These are phyloP conservation scores for Chiloscyllium punctatum DNA, from an alignment of 2,797 vertebrate species.

Conservation along the genomic window DNA sequence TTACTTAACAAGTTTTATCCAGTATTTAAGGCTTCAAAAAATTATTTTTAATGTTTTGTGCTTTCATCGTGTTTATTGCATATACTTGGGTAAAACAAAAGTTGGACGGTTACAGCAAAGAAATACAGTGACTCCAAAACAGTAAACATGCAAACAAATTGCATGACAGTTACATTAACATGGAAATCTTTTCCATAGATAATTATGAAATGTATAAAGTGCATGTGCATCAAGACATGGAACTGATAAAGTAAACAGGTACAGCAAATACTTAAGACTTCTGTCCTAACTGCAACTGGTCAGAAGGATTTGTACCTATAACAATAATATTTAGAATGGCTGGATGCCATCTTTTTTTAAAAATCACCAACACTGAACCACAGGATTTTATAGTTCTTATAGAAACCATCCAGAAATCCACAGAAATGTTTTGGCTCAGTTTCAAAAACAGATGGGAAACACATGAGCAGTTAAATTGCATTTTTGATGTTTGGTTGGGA, in stretches of 20 bases:
- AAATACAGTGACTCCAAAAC: neutral
- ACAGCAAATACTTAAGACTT: neutral
- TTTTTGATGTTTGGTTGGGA: conserved; percentile 65
- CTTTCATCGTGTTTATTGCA: neutral
- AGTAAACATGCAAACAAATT: neutral
- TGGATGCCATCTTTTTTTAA: conserved; percentile 49
- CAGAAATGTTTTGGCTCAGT: conserved; percentile 71
- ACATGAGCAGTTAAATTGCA: conserved; percentile 77
- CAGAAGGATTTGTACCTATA: conserved; percentile 41
- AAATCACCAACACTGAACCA: conserved; percentile 53
- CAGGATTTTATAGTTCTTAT: conserved; percentile 59
- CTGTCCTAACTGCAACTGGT: neutral
- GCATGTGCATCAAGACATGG: neutral
- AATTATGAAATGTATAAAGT: neutral
- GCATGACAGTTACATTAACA: neutral
- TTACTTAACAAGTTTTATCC: neutral
- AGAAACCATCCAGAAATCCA: conserved; percentile 68
- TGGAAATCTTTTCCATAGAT: neutral
- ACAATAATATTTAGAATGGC: conserved; percentile 53
- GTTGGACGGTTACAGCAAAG: neutral
- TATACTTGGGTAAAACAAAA: neutral
- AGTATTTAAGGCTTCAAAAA: neutral
- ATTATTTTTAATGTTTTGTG: neutral
- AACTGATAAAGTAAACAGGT: neutral
- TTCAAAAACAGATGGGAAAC: conserved; percentile 86